Base-by-base conservation (phyloP, 1,140 invertebrate genomes). In the Procambarus virginalis region DNA sequence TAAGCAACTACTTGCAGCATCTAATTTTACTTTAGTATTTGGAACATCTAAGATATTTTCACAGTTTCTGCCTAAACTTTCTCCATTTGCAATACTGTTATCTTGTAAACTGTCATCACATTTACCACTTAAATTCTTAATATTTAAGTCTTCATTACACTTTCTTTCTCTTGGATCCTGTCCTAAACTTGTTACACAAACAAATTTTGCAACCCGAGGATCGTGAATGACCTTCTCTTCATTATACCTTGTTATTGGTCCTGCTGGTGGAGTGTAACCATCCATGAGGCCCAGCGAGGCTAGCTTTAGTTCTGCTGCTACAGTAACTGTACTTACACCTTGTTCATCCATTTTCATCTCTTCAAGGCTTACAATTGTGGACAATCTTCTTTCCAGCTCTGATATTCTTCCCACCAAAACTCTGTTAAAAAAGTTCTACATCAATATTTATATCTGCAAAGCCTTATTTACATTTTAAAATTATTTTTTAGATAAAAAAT, bases 241-340 rank as follows among this genome's bases (percentile, higher is more conserved):
- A 51, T 76, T 75, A 34, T 77, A 86, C 49, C 77, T 86, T 17
- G 49, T 48, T 45, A 78, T 60, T 3, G 70, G 79, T 45, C 86
- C 86, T 20, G 86, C 79, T 12, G 86, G 86, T 46, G 79, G 86
- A 58, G 48, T 68, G 70, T 89, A 89, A 17, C 86, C 86, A 34
- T 89, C 86, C 86, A 89, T 83, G 2, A 89, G 86, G 49, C 70
- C 68, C 17, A 77, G 80, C 5, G 73, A 73, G 17, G 77, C 77
- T 34, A 87, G 45, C 14, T 84, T 64, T 45, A 68, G 64, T 22
- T 49, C 82, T 34, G 85, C 48, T 6, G 45, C 6, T 17, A 55
- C 78, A 77, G 14, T 20, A 20, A 10, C 45, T 9, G 55, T 80
- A 6, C 46, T 80, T 10, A 9, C 20, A 17, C 9, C 75, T 4